Conservation (phyloP, 1,140 invertebrate species). For the Polypedilum vanderplanki region DNA sequence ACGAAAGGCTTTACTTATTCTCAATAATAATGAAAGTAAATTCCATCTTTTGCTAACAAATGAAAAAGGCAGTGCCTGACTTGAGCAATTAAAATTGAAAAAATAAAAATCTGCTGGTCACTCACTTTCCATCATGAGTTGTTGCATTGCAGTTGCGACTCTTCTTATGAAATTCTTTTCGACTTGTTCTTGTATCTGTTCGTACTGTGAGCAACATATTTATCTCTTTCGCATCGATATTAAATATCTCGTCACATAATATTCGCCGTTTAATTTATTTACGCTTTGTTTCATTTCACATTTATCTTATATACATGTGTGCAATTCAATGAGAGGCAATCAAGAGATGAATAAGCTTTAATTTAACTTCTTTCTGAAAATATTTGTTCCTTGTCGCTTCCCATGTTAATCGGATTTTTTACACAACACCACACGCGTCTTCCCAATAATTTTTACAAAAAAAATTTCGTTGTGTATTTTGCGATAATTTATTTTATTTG, state of each 20-base stretch:
- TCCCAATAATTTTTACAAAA: neutral
- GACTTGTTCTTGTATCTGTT: neutral
- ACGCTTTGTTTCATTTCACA: constrained; percentile 10
- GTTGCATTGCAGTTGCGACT: no score
- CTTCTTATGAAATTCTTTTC: no score
- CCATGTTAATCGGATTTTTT: constrained; percentile 19
- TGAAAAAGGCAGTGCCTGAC: no score
- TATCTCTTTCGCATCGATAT: constrained; percentile 18
- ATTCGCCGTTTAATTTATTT: constrained; percentile 7
- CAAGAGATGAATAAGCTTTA: constrained; percentile 13
- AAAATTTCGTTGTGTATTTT: neutral
- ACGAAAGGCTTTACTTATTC: no score
- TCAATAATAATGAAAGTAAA: no score
- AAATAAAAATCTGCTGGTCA: no score
- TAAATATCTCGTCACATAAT: constrained; percentile 19
- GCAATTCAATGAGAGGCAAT: neutral
- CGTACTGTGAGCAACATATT: neutral
- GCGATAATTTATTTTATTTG: no score
- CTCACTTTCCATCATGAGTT: no score
- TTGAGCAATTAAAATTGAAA: no score
- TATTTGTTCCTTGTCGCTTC: constrained; percentile 12
- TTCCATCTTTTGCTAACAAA: no score
- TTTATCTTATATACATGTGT: neutral
- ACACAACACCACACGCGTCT: constrained; percentile 1
- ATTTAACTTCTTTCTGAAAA: neutral